Evolutionary conservation across 2,113 vertebrate species (phyloP).

Genomic region (Oryzias woworae): DNA sequence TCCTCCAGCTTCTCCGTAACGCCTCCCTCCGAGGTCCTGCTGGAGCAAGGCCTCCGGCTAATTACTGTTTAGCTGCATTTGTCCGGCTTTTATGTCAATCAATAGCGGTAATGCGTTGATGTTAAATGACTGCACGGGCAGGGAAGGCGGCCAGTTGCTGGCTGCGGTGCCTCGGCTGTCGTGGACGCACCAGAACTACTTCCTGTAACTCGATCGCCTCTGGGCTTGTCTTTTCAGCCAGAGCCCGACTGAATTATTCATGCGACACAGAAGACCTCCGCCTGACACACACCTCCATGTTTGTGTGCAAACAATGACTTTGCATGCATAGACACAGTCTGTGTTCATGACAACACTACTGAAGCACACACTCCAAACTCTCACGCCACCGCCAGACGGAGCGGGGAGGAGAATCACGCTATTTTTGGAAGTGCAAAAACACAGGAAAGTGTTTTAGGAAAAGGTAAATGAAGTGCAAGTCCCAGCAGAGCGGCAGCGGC

Average conservation of each 20-base stretch:
- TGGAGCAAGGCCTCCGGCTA: conserved; percentile 59
- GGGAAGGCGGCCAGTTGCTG: conserved; percentile 45
- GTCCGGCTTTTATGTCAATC: conserved; percentile 68
- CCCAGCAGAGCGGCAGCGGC: not conserved
- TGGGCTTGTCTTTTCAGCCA: conserved; percentile 31
- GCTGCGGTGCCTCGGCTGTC: conserved; percentile 11
- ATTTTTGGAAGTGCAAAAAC: conserved; percentile 9
- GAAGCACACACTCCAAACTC: conserved; percentile 5
- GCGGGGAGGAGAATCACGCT: conserved; percentile 4
- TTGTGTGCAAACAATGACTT: conserved; percentile 67
- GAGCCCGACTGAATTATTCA: conserved; percentile 64
- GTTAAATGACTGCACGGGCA: conserved; percentile 52
- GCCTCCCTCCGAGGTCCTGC: conserved; percentile 34
- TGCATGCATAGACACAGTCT: conserved; percentile 27
- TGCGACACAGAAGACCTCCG: conserved; percentile 47
- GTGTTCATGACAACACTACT: conserved; percentile 14
- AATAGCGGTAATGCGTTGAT: conserved; percentile 61
- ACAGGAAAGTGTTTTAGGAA: not conserved
- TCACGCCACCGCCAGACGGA: not conserved
- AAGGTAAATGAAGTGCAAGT: not conserved
- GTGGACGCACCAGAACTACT: conserved; percentile 38
- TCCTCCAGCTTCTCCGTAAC: conserved; percentile 28
- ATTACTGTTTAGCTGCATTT: conserved; percentile 67
- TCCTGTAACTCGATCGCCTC: conserved; percentile 66
- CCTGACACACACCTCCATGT: conserved; percentile 45